phyloP scores from a whole-genome alignment of 2,888 invertebrate species.

The Erannis defoliaria region DNA sequence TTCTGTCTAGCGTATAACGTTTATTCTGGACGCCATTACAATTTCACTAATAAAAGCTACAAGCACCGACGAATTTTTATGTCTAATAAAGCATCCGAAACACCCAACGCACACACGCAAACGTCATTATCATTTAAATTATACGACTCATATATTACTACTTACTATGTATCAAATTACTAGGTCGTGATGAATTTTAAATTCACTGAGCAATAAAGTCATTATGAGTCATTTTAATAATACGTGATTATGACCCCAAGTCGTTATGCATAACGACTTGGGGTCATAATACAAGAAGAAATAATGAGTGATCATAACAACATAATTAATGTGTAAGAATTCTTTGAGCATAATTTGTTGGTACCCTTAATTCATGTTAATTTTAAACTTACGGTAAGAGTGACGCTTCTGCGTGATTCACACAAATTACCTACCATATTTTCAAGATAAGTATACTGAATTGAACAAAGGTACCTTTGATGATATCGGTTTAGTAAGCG shows the following conservation, averaged over 20 bases:
- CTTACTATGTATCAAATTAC: conserved; percentile 42
- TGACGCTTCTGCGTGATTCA: no score
- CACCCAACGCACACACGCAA: conserved; percentile 31
- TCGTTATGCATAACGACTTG: conserved; percentile 16
- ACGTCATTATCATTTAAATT: conserved; percentile 41
- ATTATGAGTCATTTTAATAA: conserved; percentile 41
- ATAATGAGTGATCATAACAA: conserved; percentile 20
- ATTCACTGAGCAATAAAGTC: conserved; percentile 44
- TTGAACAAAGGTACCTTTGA: no score
- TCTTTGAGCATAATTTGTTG: conserved; percentile 20
- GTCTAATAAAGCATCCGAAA: conserved; percentile 49
- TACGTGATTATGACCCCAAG: no score
- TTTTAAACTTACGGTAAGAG: no score
- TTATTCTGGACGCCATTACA: conserved; percentile 35
- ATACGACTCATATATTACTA: conserved; percentile 28
- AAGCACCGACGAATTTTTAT: conserved; percentile 50
- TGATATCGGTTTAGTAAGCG: no score
- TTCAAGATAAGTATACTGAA: no score
- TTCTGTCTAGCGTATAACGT: conserved; percentile 13
- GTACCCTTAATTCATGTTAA: conserved; percentile 18
- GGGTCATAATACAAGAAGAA: conserved; percentile 28
- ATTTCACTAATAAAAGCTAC: conserved; percentile 51
- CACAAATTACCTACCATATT: no score
- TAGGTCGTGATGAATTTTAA: conserved; percentile 43
- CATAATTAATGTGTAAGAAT: conserved; percentile 24